Percentiles rank a stretch among this genome's conserved stretches.
phyloP scores from a whole-genome alignment of 1,140 invertebrate genomes.

The Brachionus koreanus region DNA sequence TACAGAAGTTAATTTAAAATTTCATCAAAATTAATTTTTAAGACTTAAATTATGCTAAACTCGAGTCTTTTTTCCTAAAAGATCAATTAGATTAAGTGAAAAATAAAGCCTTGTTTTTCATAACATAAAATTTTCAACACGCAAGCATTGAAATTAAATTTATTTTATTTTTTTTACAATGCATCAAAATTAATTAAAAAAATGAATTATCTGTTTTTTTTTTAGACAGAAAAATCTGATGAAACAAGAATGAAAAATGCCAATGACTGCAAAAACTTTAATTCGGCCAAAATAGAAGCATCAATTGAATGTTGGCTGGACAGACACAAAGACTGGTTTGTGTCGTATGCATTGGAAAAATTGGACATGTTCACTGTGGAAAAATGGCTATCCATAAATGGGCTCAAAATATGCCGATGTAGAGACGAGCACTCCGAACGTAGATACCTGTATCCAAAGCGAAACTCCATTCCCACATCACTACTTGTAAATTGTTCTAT shows the following conservation, averaged over 20 bases:
- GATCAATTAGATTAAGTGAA: neutral
- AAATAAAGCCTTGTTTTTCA: neutral
- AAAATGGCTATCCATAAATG: constrained; percentile 57
- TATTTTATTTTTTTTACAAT: neutral
- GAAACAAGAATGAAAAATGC: constrained; percentile 16
- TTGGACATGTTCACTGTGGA: constrained; percentile 56
- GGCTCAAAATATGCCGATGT: constrained; percentile 48
- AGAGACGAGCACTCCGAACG: neutral
- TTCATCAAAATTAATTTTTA: neutral
- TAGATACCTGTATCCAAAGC: neutral
- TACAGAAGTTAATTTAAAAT: neutral
- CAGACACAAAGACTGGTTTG: constrained; percentile 51
- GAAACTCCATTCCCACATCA: constrained; percentile 1
- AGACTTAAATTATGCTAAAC: neutral
- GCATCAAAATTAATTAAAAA: neutral
- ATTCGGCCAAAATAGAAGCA: neutral
- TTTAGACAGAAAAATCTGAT: neutral
- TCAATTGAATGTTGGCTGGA: constrained; percentile 58
- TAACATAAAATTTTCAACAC: neutral
- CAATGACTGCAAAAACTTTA: neutral
- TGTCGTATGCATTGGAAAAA: constrained; percentile 57
- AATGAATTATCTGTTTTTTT: neutral
- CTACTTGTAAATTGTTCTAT: constrained; percentile 12
- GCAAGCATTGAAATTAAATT: neutral
- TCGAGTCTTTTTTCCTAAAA: neutral